Evolutionary conservation across 2,888 invertebrate species (phyloP).

Genomic region (Pycnomerus fuliginosus): DNA sequence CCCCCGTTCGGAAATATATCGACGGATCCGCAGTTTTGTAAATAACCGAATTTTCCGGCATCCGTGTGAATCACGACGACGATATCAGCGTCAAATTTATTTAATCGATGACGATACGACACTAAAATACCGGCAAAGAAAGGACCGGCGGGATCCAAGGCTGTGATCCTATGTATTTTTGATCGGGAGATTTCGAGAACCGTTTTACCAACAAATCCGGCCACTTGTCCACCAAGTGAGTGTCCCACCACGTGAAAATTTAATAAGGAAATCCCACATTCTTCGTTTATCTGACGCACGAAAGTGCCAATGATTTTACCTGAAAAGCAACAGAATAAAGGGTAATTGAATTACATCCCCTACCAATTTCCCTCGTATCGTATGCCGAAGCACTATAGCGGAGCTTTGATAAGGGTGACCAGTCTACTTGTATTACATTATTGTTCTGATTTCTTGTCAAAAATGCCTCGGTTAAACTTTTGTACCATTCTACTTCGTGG

Average conservation of each 20-base stretch:
- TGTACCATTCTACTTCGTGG: conserved; percentile 15
- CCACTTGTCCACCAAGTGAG: conserved; percentile 22
- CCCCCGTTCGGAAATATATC: conserved; percentile 23
- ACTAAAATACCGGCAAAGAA: conserved; percentile 1
- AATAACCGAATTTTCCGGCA: conserved; percentile 11
- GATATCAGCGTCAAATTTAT: conserved; percentile 10
- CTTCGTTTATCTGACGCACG: no score
- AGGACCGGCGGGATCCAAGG: conserved; percentile 12
- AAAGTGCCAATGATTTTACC: no score
- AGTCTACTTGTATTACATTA: conserved; percentile 22
- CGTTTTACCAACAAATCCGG: conserved; percentile 16
- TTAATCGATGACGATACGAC: conserved; percentile 3
- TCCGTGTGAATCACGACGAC: conserved; percentile 24
- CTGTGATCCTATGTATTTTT: conserved; percentile 6
- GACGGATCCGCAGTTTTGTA: conserved; percentile 8
- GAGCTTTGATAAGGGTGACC: no score
- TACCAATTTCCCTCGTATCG: no score
- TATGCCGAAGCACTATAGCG: no score
- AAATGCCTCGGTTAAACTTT: conserved; percentile 12
- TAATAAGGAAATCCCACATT: no score
- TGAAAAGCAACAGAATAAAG: no score
- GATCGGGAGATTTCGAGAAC: neutral
- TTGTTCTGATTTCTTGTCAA: conserved; percentile 2
- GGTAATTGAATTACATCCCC: no score
- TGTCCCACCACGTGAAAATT: no score